Base-by-base conservation (phyloP, 2,888 invertebrate genomes). In the Poecilobothrus nobilitatus region DNA sequence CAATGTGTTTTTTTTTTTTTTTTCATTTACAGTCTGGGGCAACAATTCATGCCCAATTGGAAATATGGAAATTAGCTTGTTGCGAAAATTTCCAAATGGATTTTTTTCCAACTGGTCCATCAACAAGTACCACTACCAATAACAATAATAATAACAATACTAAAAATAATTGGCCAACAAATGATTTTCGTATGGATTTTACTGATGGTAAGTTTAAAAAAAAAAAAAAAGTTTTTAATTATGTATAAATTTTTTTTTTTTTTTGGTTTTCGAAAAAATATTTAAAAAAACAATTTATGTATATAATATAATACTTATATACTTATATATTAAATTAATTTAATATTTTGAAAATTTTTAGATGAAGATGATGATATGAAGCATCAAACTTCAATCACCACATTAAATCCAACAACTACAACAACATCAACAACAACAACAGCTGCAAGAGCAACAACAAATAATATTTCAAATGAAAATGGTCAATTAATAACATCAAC, bases 61-160 rank as follows among this genome's bases (percentile, higher is more conserved):
- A 95, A 81, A 92, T 95, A 75, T 95, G 95, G 94, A 93, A 92
- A 81, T 91, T 91, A 70, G 91, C 92, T 10, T 84, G 88, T 74
- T 85, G 86, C 72, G 85, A 86, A 79, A 82, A 87, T 82, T 77
- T 86, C 79, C 83, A 79, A 79, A 64, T 75, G 76, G 64, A 78
- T 77, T 63, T 78, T 76, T 63, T 77, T 78, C 63, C 77, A 77
- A 68, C 41, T 66, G 66, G 74, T 76, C 10, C 75, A 68, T 72
- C 71, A 74, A 74, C 44, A 22, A 66, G 18, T 15, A 22, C 21
- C 15, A 53, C 15, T 2, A 18, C 15, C 6, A 53, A 53, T 18
- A 53, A 53, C 6, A 53, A 53, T 18, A 18, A 33, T 68, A 41
- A 64, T 5, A 27, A 27, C 27, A 27, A 27, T 27, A 5, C 27